Evolutionary conservation across 1,140 invertebrate genomes (phyloP), one percentile per base, ranked within the genome.

Genomic region (Macrocentrus cingulum): DNA sequence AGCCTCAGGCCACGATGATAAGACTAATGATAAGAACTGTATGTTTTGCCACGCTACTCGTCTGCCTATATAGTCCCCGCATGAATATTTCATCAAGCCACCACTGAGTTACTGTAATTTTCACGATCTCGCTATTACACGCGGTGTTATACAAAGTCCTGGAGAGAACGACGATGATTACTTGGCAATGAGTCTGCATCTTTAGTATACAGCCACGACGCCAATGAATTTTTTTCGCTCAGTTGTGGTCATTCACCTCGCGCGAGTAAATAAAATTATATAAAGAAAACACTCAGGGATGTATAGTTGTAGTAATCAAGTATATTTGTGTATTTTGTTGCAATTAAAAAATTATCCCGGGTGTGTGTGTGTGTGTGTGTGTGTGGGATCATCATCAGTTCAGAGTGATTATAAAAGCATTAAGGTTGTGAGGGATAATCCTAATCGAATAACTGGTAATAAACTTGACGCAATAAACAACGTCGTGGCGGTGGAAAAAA

Each of bases 71-170:
- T n/a, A n/a, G n/a, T n/a, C n/a, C n/a, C n/a, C n/a, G 1, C 49
- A 59, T 62, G 60, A 64, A 64, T 66, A 62, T 66, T 66, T 66
- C 57, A 66, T 66, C 34, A 39, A 46, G 13, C 29, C 32, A 13
- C 4, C 18, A 29, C 4, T 23, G 34, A 55, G 59, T 54, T 46
- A 23, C 42, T 57, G 46, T 60, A 60, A 62, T 64, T 64, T 57
- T 44, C 29, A 37, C 42, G 42, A 56, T 46, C 34, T 13, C 49
- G 34, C 49, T 51, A 51, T 37, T 36, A 55, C 25, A 29, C 42
- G 42, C 42, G 16, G 42, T 46, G 46, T 55, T 55, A 55, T 37
- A 46, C 18, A 20, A 44, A 36, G n/a, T 46, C 11, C 25, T 20
- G 42, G 13, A 8, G 13, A 19, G 16, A 39, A 39, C 29, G 46